Evolutionary conservation across 2,113 vertebrate genomes (phyloP), one percentile per base, ranked within the genome.

Genomic region (Stegostoma tigrinum): DNA sequence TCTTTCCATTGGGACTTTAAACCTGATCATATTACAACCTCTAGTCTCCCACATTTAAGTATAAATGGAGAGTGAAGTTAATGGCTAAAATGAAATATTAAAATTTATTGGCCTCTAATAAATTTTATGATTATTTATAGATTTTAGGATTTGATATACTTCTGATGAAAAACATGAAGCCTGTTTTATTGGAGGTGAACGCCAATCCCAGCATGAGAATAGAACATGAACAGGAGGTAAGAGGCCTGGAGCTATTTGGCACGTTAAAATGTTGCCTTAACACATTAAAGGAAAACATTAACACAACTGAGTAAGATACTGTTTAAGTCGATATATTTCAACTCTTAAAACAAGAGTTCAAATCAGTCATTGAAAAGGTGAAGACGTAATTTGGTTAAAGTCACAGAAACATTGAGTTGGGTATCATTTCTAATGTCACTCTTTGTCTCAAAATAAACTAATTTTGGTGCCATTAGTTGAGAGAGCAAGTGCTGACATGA

Each of bases 71-170:
- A 5, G 5, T 64, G 15, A 90, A 55, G 27, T 17, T 38, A n/a
- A 23, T 67, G 55, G 61, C n/a, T 67, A 7, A 66, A 8, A 93
- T 93, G 61, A 93, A 38, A 66, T 93, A 67, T 21, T 42, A 19
- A 93, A 66, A 38, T 93, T 19, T 66, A 66, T 24, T 93, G 30
- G 66, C 24, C 27, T 30, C 14, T 72, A 27, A 42, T 95, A 5
- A 95, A 75, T 17, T 70, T 12, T 30, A 48, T 30, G 75, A 48
- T 72, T 72, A 42, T 27, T 97, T 96, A 5, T 97, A 99, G 99
- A 99, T 99, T 96, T 97, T 99, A 97, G 99, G 99, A n/a, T 99
- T 99, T 97, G 99, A 99, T 97, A 99, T 99, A 96, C 98, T 99
- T 83, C 98, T 99, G 97, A 98, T 98, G 98, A 99, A 99, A 97